phyloP scores from a whole-genome alignment of 2,888 invertebrate species.

The Pheosia tremula region DNA sequence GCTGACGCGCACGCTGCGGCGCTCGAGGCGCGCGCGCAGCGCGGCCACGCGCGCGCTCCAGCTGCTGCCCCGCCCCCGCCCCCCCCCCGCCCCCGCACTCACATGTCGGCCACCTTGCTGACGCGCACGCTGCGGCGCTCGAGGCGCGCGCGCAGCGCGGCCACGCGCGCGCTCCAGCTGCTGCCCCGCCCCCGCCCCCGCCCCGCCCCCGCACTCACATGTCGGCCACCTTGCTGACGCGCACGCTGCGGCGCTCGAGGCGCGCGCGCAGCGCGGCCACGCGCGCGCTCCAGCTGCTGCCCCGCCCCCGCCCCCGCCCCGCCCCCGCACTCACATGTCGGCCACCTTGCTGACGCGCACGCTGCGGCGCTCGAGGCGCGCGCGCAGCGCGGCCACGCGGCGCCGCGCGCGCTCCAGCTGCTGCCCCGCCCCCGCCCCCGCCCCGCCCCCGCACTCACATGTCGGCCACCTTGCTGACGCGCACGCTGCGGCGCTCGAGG shows the following conservation, averaged over 20 bases:
- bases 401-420: constrained; percentile 83
- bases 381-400: constrained; percentile 90
- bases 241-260: constrained; percentile 94
- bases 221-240: constrained; percentile 97
- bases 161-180: constrained; percentile 86
- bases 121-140: constrained; percentile 95
- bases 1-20: constrained; percentile 95
- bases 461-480: constrained; percentile 97
- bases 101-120: constrained; percentile 97
- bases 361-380: constrained; percentile 93
- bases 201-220: constrained; percentile 81
- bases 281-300: constrained; percentile 84
- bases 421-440: not conserved
- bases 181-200: constrained; percentile 71
- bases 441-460: constrained; percentile 84
- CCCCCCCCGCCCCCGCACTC: not conserved
- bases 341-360: constrained; percentile 97
- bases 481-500: constrained; percentile 94
- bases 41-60: constrained; percentile 87
- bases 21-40: constrained; percentile 91
- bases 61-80: constrained; percentile 77
- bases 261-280: constrained; percentile 89
- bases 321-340: constrained; percentile 90
- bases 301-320: constrained; percentile 57
- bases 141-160: constrained; percentile 89